phyloP scores from a whole-genome alignment of 2,797 vertebrate genomes.

The Ciconia nigra region DNA sequence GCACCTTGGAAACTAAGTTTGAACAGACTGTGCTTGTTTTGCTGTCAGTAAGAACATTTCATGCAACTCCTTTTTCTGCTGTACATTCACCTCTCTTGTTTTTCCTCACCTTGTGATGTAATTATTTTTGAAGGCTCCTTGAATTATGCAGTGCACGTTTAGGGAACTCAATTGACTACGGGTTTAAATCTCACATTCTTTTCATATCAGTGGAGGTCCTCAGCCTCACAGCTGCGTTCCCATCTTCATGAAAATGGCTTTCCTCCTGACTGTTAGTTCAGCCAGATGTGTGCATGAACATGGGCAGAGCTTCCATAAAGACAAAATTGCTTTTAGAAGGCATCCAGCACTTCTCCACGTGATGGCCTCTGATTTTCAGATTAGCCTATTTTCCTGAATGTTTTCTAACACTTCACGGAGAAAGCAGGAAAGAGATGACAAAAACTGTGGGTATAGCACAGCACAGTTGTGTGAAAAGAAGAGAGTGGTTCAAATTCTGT shows the following conservation, averaged over 20 bases:
- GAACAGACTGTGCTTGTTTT: background rate
- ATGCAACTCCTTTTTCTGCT: background rate
- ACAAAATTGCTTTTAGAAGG: background rate
- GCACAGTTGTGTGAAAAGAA: background rate
- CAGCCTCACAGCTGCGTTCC: background rate
- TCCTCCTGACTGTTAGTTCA: background rate
- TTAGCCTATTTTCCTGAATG: background rate
- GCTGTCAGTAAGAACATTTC: background rate
- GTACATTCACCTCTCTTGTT: background rate
- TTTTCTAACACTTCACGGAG: background rate
- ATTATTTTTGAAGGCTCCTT: background rate
- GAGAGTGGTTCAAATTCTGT: background rate
- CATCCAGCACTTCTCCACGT: background rate
- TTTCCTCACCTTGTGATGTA: background rate
- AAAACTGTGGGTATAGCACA: background rate
- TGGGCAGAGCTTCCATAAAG: background rate
- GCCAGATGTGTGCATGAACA: background rate
- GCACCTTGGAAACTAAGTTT: background rate
- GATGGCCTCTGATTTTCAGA: background rate
- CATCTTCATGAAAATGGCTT: background rate
- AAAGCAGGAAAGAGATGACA: background rate
- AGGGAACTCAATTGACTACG: background rate
- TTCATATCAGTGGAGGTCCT: background rate
- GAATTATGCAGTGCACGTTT: background rate
- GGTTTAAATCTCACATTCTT: background rate